Evolutionary conservation across 2,888 invertebrate species (phyloP), one percentile per base, ranked within the genome.

Genomic region (Andrena marginata): DNA sequence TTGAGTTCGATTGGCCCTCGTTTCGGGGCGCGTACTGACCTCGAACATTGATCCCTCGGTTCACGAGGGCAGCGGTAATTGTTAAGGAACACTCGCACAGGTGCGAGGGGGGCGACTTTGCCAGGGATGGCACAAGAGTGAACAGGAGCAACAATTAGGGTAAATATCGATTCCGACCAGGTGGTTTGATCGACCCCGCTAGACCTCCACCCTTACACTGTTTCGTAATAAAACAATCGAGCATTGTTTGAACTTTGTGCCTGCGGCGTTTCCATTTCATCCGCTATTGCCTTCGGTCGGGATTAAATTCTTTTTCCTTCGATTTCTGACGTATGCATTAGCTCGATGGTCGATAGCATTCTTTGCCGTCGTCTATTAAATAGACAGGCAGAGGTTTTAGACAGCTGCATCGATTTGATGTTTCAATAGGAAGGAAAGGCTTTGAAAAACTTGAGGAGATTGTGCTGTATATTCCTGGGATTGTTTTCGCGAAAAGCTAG

Each of bases 151-250:
- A 78, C 75, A 81, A 84, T 85, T 85, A 84, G 81, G 78, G 75
- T 81, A 84, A 78, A 84, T 85, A 85, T 85, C 84, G 81, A 85
- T 81, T 84, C 33, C 20, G 71, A 72, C 33, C 72, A 68, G 71
- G 64, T 71, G 68, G 65, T 60, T 68, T 29, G 80, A 83, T 85
- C 80, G 54, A 48, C 13, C 70, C 60, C 56, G 13, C 29, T 56
- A 13, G n/a, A 8, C 77, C 62, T 73, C 54, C 54, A 2, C 70
- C 51, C 42, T 60, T 49, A 59, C 63, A 3, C 33, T 51, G 23
- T 73, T 31, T 16, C 49, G 23, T 33, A n/a, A 62, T 62, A 68
- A 77, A 82, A 78, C 74, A 60, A 72, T 71, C 67, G 51, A 48
- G 13, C 16, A 10, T 35, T 64, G 68, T 69, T 80, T 48, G 48